A percentile compares a stretch with the other conserved stretches of the same genome.
Evolutionary conservation across 2,888 invertebrate species (phyloP).

Genomic region (Resseliella maxima): DNA sequence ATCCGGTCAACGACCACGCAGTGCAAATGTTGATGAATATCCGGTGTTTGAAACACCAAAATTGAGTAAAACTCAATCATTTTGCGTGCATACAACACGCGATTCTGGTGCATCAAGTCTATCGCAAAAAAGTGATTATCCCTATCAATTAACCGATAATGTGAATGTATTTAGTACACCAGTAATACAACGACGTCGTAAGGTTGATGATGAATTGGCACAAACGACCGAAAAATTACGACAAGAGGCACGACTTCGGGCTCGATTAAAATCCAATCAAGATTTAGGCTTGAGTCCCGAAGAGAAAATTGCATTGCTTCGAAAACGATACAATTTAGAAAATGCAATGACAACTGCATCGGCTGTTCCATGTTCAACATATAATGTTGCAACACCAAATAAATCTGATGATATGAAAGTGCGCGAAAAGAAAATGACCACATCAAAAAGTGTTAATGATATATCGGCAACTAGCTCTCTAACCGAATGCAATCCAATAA

Average conservation of each 20-base stretch:
- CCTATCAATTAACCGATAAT: slow-evolving; percentile 60
- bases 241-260: slow-evolving; percentile 74
- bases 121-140: slow-evolving; percentile 62
- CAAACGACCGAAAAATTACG: slow-evolving; percentile 72
- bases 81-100: slow-evolving; percentile 60
- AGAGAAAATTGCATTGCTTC: slow-evolving; percentile 72
- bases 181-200: slow-evolving; percentile 68
- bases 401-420: slow-evolving; percentile 62
- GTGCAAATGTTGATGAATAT: slow-evolving; percentile 63
- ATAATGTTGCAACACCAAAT: slow-evolving; percentile 56
- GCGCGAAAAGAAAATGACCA: slow-evolving; percentile 66
- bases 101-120: not conserved
- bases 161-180: slow-evolving; percentile 68
- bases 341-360: slow-evolving; percentile 59
- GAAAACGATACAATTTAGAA: slow-evolving; percentile 66
- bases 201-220: slow-evolving; percentile 58
- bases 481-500: slow-evolving; percentile 57
- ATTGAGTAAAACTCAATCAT: slow-evolving; percentile 66
- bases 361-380: slow-evolving; percentile 57
- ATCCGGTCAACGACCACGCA: slow-evolving; percentile 64
- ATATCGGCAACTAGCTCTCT: slow-evolving; percentile 61
- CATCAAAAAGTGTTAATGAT: slow-evolving; percentile 67
- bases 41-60: slow-evolving; percentile 60
- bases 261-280: slow-evolving; percentile 77
- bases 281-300: slow-evolving; percentile 80